Percentiles rank a stretch among this genome's conserved stretches.
These are phyloP conservation scores for Thalassophryne amazonica DNA, from an alignment of 2,797 vertebrate genomes.

Conservation along the genomic window DNA sequence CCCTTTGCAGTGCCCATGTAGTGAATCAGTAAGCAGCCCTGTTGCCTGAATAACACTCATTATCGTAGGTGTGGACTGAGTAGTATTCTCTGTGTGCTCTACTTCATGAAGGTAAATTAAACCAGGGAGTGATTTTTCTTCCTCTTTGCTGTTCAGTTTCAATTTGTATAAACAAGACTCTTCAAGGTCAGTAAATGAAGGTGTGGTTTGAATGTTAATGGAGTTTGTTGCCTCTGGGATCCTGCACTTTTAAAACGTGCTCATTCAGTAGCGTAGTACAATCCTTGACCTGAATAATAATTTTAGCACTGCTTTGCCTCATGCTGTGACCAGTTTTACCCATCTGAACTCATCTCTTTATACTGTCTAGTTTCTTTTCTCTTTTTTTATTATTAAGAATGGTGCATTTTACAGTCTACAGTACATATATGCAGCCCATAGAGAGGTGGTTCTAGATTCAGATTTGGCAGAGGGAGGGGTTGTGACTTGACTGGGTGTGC, in stretches of 20 bases:
- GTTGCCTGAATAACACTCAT: slow-evolving; percentile 47
- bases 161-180: slow-evolving; percentile 71
- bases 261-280: slow-evolving; percentile 58
- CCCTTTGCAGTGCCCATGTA: slow-evolving; percentile 15
- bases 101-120: slow-evolving; percentile 57
- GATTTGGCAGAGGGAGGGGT: too few relatives aligned
- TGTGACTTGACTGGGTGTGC: too few relatives aligned
- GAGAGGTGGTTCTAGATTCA: too few relatives aligned
- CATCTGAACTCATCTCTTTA: slow-evolving; percentile 29
- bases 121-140: slow-evolving; percentile 54
- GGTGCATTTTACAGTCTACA: too few relatives aligned
- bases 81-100: slow-evolving; percentile 49
- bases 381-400: not conserved
- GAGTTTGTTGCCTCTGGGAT: slow-evolving; percentile 60
- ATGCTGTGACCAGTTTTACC: slow-evolving; percentile 21
- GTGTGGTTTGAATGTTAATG: slow-evolving; percentile 64
- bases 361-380: slow-evolving; percentile 1
- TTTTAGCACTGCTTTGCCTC: slow-evolving; percentile 41
- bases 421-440: too few relatives aligned
- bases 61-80: slow-evolving; percentile 41
- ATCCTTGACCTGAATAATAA: slow-evolving; percentile 73
- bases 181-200: slow-evolving; percentile 75
- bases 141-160: slow-evolving; percentile 64
- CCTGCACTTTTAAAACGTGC: slow-evolving; percentile 66
- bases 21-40: slow-evolving; percentile 40